Base-by-base conservation (phyloP, 2,888 invertebrate species). In the Melanotus villosus region DNA sequence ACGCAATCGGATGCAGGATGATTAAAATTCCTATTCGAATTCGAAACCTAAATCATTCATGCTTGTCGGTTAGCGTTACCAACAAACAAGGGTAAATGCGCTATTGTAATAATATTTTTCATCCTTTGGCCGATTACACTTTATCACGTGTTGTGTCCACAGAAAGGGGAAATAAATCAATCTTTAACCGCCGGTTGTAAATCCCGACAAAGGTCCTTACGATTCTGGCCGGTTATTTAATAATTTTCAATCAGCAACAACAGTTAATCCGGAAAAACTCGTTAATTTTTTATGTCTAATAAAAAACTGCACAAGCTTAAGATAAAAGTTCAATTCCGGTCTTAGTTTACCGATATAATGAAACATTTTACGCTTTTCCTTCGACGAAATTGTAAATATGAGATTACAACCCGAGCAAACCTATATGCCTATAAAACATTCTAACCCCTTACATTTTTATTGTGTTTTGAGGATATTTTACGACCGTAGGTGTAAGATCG, bases 381-480 rank as follows among this genome's bases (percentile, higher is more conserved):
- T 65, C 34, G 38, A 26, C n/a, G 59, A 59, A 58, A 50, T 59
- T 65, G 65, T 65, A 65, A 59, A 59, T 65, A 41, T 58, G 54
- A 56, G 45, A 45, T 56, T 65, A 58, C 36, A 41, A 52, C 56
- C 38, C 26, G 6, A 5, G 57, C 57, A 57, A n/a, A 57, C 65
- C 62, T 50, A 65, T 65, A 45, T 57, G 57, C 23, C 45, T 12
- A 45, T 65, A 65, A 57, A 57, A 65, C 30, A 54, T 64, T 64
- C 38, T 63, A 54, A 45, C 62, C 47, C 47, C 47, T 47, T 62
- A 34, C 30, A 38, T 41, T 50, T 56, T 56, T 56, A 56, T 56
- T 56, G 56, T 56, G 56, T 38, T 63, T 52, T 52, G 36, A 54
- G 56, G 56, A 56, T 34, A 41, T 36, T 56, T 64, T 64, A 52